A percentile compares a stretch with the other conserved stretches of the same genome.
Evolutionary conservation across 2,797 vertebrate species (phyloP).

Genomic region (Synaphobranchus kaupii): DNA sequence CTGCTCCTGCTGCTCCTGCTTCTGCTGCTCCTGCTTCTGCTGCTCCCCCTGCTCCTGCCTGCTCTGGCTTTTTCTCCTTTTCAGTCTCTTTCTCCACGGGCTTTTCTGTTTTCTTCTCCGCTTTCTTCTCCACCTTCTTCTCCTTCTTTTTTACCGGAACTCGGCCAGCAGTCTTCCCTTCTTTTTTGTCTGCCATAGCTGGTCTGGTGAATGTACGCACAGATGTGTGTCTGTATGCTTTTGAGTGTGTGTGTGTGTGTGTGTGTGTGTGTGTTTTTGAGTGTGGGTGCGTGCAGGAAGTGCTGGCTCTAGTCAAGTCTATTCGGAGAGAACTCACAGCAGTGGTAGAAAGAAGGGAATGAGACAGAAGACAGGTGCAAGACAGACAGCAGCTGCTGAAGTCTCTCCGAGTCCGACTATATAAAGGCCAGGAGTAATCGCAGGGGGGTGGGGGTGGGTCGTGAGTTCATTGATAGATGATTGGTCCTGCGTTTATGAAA

Average conservation of each 20-base stretch:
- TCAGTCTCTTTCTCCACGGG: slow-evolving; percentile 7
- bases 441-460: slow-evolving; percentile 31
- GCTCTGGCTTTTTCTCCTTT: not conserved
- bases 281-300: slow-evolving; percentile 9
- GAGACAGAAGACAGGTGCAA: not conserved
- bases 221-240: slow-evolving; percentile 37
- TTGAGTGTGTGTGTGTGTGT: slow-evolving; percentile 30
- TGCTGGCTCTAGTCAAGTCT: slow-evolving; percentile 17
- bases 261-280: slow-evolving; percentile 25
- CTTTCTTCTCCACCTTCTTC: slow-evolving; percentile 30
- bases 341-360: not conserved
- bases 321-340: slow-evolving; percentile 7
- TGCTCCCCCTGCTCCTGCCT: not conserved
- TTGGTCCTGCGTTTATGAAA: not conserved
- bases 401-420: slow-evolving; percentile 57
- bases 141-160: not conserved
- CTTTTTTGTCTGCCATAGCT: slow-evolving; percentile 74
- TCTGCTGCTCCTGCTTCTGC: not conserved
- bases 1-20: not conserved
- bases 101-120: slow-evolving; percentile 13
- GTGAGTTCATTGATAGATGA: slow-evolving; percentile 3
- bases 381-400: slow-evolving; percentile 52
- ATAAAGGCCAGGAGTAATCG: slow-evolving; percentile 56
- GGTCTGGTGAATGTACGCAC: slow-evolving; percentile 28
- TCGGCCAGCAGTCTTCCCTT: slow-evolving; percentile 47